Percentiles rank a stretch among this genome's conserved stretches.
Evolutionary conservation across 2,797 vertebrate genomes (phyloP).

Genomic region (Clarias pachynema): DNA sequence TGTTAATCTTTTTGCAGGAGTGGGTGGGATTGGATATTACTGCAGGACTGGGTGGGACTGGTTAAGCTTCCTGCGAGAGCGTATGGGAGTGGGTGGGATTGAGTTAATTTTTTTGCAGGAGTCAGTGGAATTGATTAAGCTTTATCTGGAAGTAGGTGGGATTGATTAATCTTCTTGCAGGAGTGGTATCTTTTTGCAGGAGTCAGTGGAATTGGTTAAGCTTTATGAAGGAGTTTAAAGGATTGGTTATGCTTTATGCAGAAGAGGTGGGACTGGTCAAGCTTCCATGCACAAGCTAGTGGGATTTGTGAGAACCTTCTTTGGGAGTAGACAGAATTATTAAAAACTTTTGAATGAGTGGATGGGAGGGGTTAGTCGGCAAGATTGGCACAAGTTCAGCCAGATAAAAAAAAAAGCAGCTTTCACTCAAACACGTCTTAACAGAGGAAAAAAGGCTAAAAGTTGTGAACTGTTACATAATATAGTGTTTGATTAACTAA

Average conservation of each 20-base stretch:
- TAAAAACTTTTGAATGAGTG: background rate
- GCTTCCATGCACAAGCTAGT: background rate
- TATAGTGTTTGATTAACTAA: background rate
- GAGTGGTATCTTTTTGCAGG: too few relatives aligned
- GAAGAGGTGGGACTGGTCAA: background rate
- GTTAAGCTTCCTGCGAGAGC: background rate
- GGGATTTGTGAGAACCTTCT: background rate
- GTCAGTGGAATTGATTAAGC: background rate
- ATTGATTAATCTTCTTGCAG: background rate
- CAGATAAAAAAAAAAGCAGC: background rate
- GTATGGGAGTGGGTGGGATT: background rate
- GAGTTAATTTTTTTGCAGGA: background rate
- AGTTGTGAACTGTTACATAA: background rate
- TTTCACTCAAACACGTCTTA: background rate
- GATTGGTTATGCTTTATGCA: background rate
- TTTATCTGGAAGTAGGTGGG: background rate
- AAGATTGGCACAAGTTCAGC: background rate
- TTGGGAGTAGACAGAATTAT: background rate
- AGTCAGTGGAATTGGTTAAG: background rate
- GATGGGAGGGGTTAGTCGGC: background rate
- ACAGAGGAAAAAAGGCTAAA: background rate
- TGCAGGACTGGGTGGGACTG: background rate
- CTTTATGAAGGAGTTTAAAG: background rate
- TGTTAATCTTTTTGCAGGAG: background rate
- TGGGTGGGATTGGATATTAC: background rate